These are phyloP conservation scores for Malurus elegans DNA, from an alignment of 2,113 vertebrate species.

Conservation along the genomic window DNA sequence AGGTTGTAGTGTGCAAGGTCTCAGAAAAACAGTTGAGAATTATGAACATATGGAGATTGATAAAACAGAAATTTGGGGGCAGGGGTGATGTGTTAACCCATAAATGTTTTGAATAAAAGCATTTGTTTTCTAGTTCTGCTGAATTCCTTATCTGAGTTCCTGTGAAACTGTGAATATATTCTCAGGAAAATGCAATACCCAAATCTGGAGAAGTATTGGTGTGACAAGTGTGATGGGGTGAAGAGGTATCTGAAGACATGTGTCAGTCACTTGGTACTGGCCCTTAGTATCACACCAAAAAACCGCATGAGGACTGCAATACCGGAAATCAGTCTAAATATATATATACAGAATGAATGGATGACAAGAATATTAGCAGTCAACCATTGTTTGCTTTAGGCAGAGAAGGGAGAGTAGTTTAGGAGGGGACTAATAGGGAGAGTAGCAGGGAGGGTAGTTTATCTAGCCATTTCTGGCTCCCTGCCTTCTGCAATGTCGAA, in stretches of 20 bases:
- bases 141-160: not conserved
- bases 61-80: not conserved
- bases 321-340: not conserved
- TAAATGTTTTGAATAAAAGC: not conserved
- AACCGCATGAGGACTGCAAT: accelerated
- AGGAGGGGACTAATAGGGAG: not conserved
- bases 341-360: not conserved
- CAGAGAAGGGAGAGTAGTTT: not conserved
- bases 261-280: not conserved
- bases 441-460: not conserved
- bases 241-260: not conserved
- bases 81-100: not conserved
- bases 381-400: not conserved
- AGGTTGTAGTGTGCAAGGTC: not conserved
- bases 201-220: not conserved
- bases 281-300: not conserved
- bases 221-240: not conserved
- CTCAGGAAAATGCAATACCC: not conserved
- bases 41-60: not conserved
- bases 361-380: not conserved
- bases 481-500: not conserved
- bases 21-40: not conserved
- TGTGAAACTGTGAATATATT: not conserved
- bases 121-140: not conserved
- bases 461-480: not conserved